Evolutionary conservation across 2,797 vertebrate genomes (phyloP).

Genomic region (Eulemur coronatus): DNA sequence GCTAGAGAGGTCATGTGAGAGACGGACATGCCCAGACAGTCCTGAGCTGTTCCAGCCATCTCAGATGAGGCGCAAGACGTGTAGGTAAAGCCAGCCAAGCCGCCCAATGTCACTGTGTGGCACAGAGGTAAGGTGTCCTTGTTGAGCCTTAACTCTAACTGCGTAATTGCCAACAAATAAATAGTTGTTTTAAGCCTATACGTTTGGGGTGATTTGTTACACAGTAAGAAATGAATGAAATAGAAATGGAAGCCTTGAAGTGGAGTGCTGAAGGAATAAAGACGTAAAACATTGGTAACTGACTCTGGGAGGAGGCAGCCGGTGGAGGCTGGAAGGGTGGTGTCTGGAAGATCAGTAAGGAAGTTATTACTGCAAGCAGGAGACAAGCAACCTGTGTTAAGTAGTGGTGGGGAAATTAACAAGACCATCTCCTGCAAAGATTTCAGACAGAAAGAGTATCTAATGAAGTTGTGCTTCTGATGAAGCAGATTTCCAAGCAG

Average conservation of each 20-base stretch:
- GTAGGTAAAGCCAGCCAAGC: background rate
- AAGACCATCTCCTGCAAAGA: background rate
- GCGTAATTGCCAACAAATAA: background rate
- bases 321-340: too few species aligned
- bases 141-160: background rate
- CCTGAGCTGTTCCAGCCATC: background rate
- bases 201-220: background rate
- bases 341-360: background rate
- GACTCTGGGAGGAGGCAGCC: background rate
- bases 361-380: background rate
- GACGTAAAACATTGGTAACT: background rate
- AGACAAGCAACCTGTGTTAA: background rate
- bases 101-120: background rate
- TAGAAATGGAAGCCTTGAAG: background rate
- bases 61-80: background rate
- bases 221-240: background rate
- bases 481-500: background rate
- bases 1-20: background rate
- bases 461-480: background rate
- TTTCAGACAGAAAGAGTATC: background rate
- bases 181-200: background rate
- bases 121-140: background rate
- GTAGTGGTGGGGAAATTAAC: background rate
- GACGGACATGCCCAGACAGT: background rate
- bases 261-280: background rate